These are phyloP conservation scores for Acomys russatus DNA, from an alignment of 2,797 vertebrate species.

Conservation along the genomic window DNA sequence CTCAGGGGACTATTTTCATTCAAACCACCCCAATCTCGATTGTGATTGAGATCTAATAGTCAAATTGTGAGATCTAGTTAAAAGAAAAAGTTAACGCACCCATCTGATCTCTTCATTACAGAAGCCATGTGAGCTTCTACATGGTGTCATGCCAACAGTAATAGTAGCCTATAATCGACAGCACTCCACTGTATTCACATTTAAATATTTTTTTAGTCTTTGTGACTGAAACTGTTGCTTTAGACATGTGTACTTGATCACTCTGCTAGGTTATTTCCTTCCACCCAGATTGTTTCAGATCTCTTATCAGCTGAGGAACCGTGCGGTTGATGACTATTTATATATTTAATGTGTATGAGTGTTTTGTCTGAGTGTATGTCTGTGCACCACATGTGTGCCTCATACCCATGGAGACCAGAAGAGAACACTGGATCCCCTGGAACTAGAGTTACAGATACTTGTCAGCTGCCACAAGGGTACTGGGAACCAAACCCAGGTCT, in stretches of 20 bases:
- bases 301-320: not conserved
- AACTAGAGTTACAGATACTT: not conserved
- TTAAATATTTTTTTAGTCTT: not conserved
- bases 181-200: rapidly evolving
- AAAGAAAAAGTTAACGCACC: not conserved
- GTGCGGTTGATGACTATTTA: not conserved
- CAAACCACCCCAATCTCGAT: not conserved
- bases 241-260: not conserved
- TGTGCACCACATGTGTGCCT: not conserved
- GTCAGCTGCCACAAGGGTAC: not conserved
- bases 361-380: not conserved
- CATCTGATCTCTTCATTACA: not conserved
- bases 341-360: not conserved
- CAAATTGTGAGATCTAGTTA: not conserved
- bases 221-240: not conserved
- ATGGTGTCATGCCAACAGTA: not conserved
- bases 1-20: not conserved
- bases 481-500: not conserved
- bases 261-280: not conserved
- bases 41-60: not conserved
- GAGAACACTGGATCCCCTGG: not conserved
- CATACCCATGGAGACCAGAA: not conserved
- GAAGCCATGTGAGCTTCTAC: not conserved
- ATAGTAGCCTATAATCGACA: not conserved
- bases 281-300: not conserved